phyloP scores from a whole-genome alignment of 2,797 vertebrate species.

The Acridotheres tristis region DNA sequence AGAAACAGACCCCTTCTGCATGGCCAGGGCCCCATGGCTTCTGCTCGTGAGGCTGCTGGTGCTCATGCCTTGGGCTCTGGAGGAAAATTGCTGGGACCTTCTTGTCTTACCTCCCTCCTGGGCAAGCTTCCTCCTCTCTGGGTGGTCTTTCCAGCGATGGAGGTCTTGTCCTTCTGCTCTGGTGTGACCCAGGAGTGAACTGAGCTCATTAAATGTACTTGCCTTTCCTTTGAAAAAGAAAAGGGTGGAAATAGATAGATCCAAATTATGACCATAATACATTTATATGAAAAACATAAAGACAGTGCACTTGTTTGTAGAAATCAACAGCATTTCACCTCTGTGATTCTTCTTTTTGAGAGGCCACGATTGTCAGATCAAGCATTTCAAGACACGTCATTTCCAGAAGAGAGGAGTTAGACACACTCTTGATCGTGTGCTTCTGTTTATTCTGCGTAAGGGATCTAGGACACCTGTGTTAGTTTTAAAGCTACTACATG shows the following conservation, averaged over 20 bases:
- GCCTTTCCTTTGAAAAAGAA: background rate
- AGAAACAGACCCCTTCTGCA: background rate
- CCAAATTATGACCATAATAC: background rate
- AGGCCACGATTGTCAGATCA: slow-evolving; percentile 32
- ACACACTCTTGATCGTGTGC: slow-evolving; percentile 61
- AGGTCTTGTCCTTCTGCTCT: slow-evolving; percentile 30
- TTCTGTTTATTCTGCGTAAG: slow-evolving; percentile 67
- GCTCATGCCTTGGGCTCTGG: background rate
- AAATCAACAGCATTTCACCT: background rate
- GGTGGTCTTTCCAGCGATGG: slow-evolving; percentile 35
- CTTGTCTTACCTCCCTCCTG: slow-evolving; percentile 9
- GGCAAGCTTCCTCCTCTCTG: slow-evolving; percentile 18
- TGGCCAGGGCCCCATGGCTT: background rate
- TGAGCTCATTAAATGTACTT: background rate
- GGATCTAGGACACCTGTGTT: slow-evolving; percentile 72
- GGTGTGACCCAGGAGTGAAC: slow-evolving; percentile 46
- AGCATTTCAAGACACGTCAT: slow-evolving; percentile 8
- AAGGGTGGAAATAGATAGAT: background rate
- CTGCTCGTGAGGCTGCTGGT: background rate
- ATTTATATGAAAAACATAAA: background rate
- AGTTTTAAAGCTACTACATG: slow-evolving; percentile 70
- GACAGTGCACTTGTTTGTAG: background rate
- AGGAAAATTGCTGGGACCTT: background rate
- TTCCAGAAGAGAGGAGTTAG: slow-evolving; percentile 50
- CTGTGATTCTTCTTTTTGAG: slow-evolving; percentile 8